Base-by-base conservation (phyloP, 2,888 invertebrate genomes). In the Eilema depressum region DNA sequence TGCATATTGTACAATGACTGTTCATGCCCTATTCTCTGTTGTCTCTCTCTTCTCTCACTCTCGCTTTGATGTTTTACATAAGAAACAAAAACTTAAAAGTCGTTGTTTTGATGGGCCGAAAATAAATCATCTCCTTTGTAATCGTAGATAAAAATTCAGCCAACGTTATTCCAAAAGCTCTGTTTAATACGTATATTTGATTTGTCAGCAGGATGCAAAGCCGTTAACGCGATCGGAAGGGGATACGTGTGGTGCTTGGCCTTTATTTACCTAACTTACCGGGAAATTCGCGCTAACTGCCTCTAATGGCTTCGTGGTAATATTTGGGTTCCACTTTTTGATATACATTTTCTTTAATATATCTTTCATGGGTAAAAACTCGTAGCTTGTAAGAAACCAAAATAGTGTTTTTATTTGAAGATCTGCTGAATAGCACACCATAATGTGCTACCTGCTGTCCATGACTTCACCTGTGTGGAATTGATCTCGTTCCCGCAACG, bases 151-250 rank as follows among this genome's bases (percentile, higher is more conserved):
- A 59, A 28, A 59, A 28, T 25, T 7, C 28, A 12, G 5, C 59
- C 7, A 25, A 59, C 14, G 14, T 59, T 14, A 14, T 26, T 7
- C n/a, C 30, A 61, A 61, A 61, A 61, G 20, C 61, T 10, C 14
- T 33, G n/a, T 61, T 30, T 25, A 26, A 61, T 25, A 59, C 61
- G 25, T 75, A 75, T 74, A 83, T 83, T 83, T 63, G 79, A 81
- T 81, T 81, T 83, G 75, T 75, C 79, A 79, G 57, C 37, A 10
- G 57, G 63, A 74, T 75, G 76, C 64, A 72, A 75, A 41, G 56
- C 71, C 62, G 72, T 73, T 78, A 83, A 75, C 75, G 25, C 66
- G 68, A 75, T 77, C 62, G 73, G 70, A 76, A 75, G 66, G 63
- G 74, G 66, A 68, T 71, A 60, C 47, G 37, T 69, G 57, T 17